A percentile compares a stretch with the other conserved stretches of the same genome.
Evolutionary conservation across 2,888 invertebrate genomes (phyloP).

Genomic region (Drosophila maculinotata): DNA sequence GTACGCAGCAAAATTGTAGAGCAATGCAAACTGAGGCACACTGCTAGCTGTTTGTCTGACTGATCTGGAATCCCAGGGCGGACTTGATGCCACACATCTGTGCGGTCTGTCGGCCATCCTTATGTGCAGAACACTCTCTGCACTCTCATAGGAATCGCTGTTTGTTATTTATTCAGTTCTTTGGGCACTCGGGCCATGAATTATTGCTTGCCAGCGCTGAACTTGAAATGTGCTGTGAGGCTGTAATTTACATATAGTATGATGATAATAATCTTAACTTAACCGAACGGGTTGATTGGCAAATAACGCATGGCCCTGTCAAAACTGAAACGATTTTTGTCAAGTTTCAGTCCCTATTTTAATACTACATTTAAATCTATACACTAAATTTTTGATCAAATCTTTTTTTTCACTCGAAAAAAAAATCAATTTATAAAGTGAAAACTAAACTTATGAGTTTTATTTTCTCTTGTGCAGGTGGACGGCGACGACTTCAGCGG

Average conservation of each 20-base stretch:
- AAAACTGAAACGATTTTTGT: too few species aligned
- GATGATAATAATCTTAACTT: too few species aligned
- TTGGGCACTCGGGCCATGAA: constrained; percentile 15
- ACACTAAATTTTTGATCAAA: too few species aligned
- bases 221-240: constrained; percentile 37
- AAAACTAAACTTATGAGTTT: constrained; percentile 39
- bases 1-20: constrained; percentile 38
- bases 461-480: constrained; percentile 35
- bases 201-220: constrained; percentile 33
- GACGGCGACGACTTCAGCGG: constrained; percentile 37
- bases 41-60: constrained; percentile 13
- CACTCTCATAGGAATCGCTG: constrained; percentile 12
- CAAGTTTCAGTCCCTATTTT: too few species aligned
- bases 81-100: constrained; percentile 8
- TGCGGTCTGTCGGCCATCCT: constrained; percentile 11
- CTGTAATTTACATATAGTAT: constrained; percentile 1
- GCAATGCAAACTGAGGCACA: constrained; percentile 47
- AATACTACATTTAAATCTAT: too few species aligned
- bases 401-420: not conserved
- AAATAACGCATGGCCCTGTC: too few species aligned
- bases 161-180: constrained; percentile 33
- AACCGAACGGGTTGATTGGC: too few species aligned
- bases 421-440: constrained; percentile 15
- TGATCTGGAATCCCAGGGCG: constrained; percentile 18
- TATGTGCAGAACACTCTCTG: constrained; percentile 22